Evolutionary conservation across 2,113 vertebrate genomes (phyloP).

Genomic region (Onychorhynchus coronatus): DNA sequence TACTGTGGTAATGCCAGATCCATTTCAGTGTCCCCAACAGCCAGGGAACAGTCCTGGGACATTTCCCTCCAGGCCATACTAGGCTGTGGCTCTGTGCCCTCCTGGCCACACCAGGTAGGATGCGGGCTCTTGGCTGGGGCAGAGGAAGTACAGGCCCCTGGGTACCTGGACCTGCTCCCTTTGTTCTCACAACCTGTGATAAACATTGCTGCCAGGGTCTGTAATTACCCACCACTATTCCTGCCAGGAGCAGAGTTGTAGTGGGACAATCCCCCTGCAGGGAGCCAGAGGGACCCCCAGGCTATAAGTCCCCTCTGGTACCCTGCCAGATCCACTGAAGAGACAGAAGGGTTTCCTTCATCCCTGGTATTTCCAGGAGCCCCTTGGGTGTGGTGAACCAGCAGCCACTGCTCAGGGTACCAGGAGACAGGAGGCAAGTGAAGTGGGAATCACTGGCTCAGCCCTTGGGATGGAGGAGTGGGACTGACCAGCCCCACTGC

Average conservation of each 20-base stretch:
- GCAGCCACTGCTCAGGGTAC: background rate
- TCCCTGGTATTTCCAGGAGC: background rate
- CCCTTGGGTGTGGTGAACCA: background rate
- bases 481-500: background rate
- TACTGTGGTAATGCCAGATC: background rate
- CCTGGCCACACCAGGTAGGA: background rate
- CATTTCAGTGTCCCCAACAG: background rate
- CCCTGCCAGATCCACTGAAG: rapidly evolving
- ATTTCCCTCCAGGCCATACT: background rate
- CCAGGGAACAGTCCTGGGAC: background rate
- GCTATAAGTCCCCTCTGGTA: background rate
- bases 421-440: background rate
- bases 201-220: background rate
- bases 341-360: background rate
- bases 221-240: background rate
- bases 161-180: background rate
- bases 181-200: background rate
- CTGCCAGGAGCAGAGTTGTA: background rate
- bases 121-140: rapidly evolving
- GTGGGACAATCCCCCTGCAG: background rate
- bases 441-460: background rate
- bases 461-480: background rate
- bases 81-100: background rate
- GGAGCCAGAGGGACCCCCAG: background rate
- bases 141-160: background rate